These are phyloP conservation scores for Anas acuta DNA, from an alignment of 2,797 vertebrate genomes.

Conservation along the genomic window DNA sequence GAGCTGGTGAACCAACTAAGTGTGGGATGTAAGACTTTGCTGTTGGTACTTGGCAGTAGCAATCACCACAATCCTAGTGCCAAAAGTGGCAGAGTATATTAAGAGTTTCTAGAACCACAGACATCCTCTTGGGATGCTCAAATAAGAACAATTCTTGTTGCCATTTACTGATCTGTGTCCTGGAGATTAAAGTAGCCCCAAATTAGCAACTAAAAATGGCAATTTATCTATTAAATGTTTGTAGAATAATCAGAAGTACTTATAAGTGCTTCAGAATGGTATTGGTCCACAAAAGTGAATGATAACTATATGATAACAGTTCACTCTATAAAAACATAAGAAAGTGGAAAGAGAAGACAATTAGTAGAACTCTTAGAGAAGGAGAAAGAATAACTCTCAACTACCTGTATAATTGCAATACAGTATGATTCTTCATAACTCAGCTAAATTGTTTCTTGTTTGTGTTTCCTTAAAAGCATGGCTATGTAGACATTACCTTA, in stretches of 20 bases:
- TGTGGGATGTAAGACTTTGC: not conserved
- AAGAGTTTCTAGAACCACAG: not conserved
- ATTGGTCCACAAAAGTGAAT: not conserved
- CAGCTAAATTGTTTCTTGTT: not conserved
- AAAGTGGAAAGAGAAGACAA: rapidly evolving
- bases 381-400: not conserved
- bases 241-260: not conserved
- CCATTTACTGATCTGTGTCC: not conserved
- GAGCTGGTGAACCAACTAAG: not conserved
- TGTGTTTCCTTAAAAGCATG: not conserved
- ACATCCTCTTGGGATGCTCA: not conserved
- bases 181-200: not conserved
- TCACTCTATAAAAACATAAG: not conserved
- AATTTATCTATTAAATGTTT: not conserved
- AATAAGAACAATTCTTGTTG: not conserved
- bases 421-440: not conserved
- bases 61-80: not conserved
- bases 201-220: not conserved
- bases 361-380: not conserved
- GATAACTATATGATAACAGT: not conserved
- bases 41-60: not conserved
- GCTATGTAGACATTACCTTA: not conserved
- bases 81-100: not conserved
- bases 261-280: not conserved
- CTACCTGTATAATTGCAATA: not conserved